Base-by-base conservation (phyloP, 2,888 invertebrate genomes). In the Molorchus minor region DNA sequence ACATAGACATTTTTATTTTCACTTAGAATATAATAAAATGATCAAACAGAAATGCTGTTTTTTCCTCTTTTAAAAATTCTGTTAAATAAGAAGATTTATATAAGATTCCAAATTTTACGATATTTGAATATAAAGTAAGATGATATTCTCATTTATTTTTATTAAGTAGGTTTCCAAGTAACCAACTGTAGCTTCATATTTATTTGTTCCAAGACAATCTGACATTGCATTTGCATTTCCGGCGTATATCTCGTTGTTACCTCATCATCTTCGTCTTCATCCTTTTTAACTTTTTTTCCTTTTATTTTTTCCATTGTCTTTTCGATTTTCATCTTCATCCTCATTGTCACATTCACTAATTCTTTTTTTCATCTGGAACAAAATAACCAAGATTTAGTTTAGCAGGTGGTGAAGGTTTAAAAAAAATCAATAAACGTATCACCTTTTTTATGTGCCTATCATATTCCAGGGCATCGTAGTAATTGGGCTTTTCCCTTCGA, bases 391-490 rank as follows among this genome's bases (percentile, higher is more conserved):
- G 7, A 19, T 41, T 19, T 13, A 19, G 19, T n/a, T 8, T n/a
- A 10, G 3, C 13, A 12, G 10, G n/a, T 17, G 19, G 16, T 41
- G 1, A 44, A 44, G 17, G 19, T 8, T 3, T 44, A 13, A 16
- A 51, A 16, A 19, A 20, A 25, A 13, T 2, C 12, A 20, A 15
- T 13, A 19, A 46, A 43, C 8, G 3, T 33, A 30, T 17, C 74
- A 82, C 89, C 82, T 89, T 86, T 75, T 86, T 85, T 51, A 88
- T 86, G 75, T 91, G 88, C 72, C 90, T 91, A 75, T 92, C 90
- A 75, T 89, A 92, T 73, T 92, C 90, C 61, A 91, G 85, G 0
- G 91, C 88, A 80, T 93, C 92, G 68, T 93, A 93, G 78, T 91
- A 93, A 82, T 92, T 90, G 1, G 92, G 91, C 72, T 92, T 91